Conservation (phyloP, 2,888 invertebrate genomes). For the Anarsia innoxiella region DNA sequence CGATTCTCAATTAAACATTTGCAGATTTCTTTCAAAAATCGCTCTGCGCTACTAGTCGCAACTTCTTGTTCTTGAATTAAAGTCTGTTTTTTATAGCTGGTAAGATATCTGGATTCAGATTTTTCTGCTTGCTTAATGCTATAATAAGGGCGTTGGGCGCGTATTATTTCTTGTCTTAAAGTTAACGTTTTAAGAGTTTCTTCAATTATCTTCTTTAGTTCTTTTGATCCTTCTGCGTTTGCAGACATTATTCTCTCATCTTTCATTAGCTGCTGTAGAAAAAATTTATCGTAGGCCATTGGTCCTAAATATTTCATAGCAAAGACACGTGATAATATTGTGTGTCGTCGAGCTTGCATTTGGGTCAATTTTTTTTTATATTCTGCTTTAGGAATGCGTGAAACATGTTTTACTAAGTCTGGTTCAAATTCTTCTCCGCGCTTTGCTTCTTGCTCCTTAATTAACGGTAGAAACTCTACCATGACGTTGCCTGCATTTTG, state of each 20-base stretch:
- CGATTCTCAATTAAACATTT: conserved; percentile 46
- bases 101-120: conserved; percentile 54
- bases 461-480: conserved; percentile 59
- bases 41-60: conserved; percentile 44
- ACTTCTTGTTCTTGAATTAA: conserved; percentile 51
- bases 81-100: conserved; percentile 47
- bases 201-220: conserved; percentile 38
- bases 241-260: conserved; percentile 47
- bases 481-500: conserved; percentile 57
- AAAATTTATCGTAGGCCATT: conserved; percentile 67
- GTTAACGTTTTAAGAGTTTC: conserved; percentile 50
- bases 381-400: conserved; percentile 50
- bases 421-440: conserved; percentile 36
- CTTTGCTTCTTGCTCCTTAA: conserved; percentile 46
- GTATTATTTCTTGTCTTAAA: conserved; percentile 59
- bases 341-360: conserved; percentile 53
- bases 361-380: conserved; percentile 49
- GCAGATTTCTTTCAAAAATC: conserved; percentile 37
- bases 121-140: conserved; percentile 58
- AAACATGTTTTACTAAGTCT: conserved; percentile 28
- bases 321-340: conserved; percentile 51
- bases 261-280: conserved; percentile 45
- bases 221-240: conserved; percentile 44
- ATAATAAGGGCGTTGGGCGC: conserved; percentile 60
- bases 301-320: conserved; percentile 67